These are phyloP conservation scores for Monochamus alternatus DNA, from an alignment of 2,888 invertebrate species.

Conservation along the genomic window DNA sequence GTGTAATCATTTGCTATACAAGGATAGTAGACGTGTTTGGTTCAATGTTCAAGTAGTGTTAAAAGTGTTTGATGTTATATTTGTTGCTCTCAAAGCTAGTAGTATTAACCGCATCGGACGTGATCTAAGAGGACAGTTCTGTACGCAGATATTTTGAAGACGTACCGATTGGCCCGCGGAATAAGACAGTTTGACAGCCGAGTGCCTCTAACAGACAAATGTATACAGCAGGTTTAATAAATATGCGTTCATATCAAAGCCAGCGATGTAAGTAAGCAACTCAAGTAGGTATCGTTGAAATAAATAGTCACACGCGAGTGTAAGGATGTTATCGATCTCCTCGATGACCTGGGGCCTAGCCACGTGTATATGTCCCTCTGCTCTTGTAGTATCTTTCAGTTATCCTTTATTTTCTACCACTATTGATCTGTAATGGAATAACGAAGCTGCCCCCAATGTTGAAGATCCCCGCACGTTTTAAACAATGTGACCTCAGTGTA, in stretches of 20 bases:
- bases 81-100: constrained; percentile 55
- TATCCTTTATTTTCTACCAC: constrained; percentile 69
- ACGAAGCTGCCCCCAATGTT: constrained; percentile 71
- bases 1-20: constrained; percentile 54
- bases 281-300: constrained; percentile 61
- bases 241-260: constrained; percentile 66
- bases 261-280: constrained; percentile 66
- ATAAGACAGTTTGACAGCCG: constrained; percentile 34
- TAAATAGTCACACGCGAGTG: constrained; percentile 60
- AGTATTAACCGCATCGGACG: constrained; percentile 37
- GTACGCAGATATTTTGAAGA: constrained; percentile 35
- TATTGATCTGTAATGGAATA: constrained; percentile 70
- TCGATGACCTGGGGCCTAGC: constrained; percentile 63
- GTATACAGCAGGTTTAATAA: constrained; percentile 52
- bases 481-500: constrained; percentile 73
- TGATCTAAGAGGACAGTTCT: constrained; percentile 35
- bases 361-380: constrained; percentile 67
- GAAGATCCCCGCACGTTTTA: constrained; percentile 73
- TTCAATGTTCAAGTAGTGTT: constrained; percentile 56
- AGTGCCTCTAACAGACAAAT: constrained; percentile 43
- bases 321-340: constrained; percentile 67
- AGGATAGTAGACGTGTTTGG: constrained; percentile 53
- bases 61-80: constrained; percentile 57
- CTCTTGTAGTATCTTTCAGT: constrained; percentile 69
- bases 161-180: constrained; percentile 36